phyloP scores from a whole-genome alignment of 2,888 invertebrate species.

The Chloroclystis v-ata region DNA sequence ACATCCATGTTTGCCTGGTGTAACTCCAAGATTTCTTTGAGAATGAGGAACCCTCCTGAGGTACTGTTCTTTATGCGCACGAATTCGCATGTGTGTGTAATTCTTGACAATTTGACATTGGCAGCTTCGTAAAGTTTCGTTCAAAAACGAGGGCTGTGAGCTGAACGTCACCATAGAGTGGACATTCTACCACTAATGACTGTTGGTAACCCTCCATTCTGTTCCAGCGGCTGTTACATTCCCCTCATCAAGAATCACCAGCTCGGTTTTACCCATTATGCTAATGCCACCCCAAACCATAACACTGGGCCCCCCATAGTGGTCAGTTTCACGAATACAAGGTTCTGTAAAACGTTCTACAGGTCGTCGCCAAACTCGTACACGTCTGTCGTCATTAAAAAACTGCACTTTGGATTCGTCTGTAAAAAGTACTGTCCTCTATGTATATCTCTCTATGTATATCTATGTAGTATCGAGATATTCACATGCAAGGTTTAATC shows the following conservation, averaged over 20 bases:
- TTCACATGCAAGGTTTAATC: not conserved
- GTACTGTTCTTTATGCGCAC: too few species aligned
- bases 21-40: too few species aligned
- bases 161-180: too few species aligned
- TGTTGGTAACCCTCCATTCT: too few species aligned
- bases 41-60: too few species aligned
- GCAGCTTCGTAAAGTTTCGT: too few species aligned
- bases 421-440: not conserved
- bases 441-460: not conserved
- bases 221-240: not conserved
- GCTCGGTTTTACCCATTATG: slow-evolving; percentile 7
- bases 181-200: too few species aligned
- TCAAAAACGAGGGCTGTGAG: too few species aligned
- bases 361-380: not conserved
- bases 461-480: not conserved
- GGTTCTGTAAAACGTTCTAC: not conserved
- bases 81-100: too few species aligned
- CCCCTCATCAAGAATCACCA: not conserved
- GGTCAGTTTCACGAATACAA: slow-evolving; percentile 5
- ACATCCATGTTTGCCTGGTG: too few species aligned
- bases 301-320: slow-evolving; percentile 4
- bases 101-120: too few species aligned
- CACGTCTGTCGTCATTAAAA: not conserved
- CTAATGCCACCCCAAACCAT: slow-evolving; percentile 10
- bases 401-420: not conserved